A percentile compares a stretch with the other conserved stretches of the same genome.
These are phyloP conservation scores for Cetoscarus ocellatus DNA, from an alignment of 2,797 vertebrate species.

Conservation along the genomic window DNA sequence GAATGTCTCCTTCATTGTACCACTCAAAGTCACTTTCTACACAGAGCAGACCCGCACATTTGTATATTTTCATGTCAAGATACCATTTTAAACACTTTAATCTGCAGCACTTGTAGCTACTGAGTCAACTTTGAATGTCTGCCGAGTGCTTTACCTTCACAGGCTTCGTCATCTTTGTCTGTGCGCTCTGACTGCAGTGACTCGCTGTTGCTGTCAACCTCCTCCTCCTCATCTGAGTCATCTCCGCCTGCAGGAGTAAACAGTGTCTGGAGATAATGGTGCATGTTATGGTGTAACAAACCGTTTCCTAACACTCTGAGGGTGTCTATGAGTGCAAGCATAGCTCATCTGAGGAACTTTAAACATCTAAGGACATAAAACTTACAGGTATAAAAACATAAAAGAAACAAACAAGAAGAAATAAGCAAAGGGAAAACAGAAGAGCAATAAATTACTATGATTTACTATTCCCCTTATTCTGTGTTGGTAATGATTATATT, in stretches of 20 bases:
- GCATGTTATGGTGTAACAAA: conserved; percentile 10
- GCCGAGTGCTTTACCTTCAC: conserved; percentile 79
- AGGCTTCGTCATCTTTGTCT: conserved; percentile 92
- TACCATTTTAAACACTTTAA: conserved; percentile 43
- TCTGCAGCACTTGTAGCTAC: conserved; percentile 56
- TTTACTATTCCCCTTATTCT: too few species aligned
- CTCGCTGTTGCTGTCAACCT: conserved; percentile 81
- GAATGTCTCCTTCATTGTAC: conserved; percentile 75
- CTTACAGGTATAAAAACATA: not conserved
- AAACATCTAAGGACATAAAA: not conserved
- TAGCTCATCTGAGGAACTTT: not conserved
- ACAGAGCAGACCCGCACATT: conserved; percentile 24
- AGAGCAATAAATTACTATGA: too few species aligned
- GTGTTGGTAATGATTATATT: too few species aligned
- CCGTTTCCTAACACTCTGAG: not conserved
- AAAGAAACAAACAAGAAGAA: too few species aligned
- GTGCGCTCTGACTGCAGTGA: conserved; percentile 91
- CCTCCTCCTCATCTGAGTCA: conserved; percentile 87
- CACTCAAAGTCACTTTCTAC: conserved; percentile 72
- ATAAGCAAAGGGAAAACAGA: too few species aligned
- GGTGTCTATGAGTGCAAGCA: not conserved
- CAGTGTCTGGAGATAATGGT: conserved; percentile 21
- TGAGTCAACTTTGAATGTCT: conserved; percentile 11
- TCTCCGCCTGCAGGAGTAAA: conserved; percentile 81
- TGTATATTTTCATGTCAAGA: conserved; percentile 48